phyloP scores from a whole-genome alignment of 1,140 invertebrate genomes.

The Semibalanus balanoides region DNA sequence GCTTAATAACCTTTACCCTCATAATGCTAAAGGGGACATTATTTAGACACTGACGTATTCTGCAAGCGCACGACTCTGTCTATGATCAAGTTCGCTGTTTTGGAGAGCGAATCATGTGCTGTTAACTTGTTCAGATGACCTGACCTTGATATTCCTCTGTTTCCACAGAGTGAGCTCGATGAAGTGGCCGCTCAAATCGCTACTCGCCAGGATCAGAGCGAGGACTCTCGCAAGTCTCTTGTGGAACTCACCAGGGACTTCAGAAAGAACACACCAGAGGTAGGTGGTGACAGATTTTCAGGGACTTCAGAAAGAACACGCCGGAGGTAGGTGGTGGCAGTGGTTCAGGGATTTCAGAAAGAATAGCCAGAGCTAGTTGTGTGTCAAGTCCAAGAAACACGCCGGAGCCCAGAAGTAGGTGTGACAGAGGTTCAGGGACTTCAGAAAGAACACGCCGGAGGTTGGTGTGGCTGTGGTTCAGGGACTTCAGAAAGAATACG shows the following conservation, averaged over 20 bases:
- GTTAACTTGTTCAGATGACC: no score
- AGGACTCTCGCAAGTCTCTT: conserved; percentile 35
- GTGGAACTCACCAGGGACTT: conserved; percentile 40
- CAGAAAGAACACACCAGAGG: conserved; percentile 39
- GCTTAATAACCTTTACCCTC: no score
- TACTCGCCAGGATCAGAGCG: conserved; percentile 39
- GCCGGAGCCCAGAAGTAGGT: conserved; percentile 30
- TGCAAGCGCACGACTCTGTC: no score
- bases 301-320: conserved; percentile 37
- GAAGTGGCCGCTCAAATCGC: conserved; percentile 38
- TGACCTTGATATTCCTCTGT: no score
- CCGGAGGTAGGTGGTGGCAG: conserved; percentile 16
- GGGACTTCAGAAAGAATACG: conserved; percentile 41
- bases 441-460: conserved; percentile 30
- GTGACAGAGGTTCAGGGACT: conserved; percentile 34
- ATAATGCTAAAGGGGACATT: no score
- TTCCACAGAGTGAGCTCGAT: conserved; percentile 36
- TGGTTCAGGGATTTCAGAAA: conserved; percentile 41
- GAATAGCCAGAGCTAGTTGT: no score
- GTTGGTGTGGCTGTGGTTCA: conserved; percentile 22
- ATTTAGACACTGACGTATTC: no score
- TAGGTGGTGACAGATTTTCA: conserved; percentile 26
- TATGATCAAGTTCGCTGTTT: no score
- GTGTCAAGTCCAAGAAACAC: conserved; percentile 36
- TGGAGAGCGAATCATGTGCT: no score